Percentiles rank a stretch among this genome's conserved stretches.
Conservation (phyloP, 1,140 invertebrate genomes). For the Cheumatopsyche charites region DNA sequence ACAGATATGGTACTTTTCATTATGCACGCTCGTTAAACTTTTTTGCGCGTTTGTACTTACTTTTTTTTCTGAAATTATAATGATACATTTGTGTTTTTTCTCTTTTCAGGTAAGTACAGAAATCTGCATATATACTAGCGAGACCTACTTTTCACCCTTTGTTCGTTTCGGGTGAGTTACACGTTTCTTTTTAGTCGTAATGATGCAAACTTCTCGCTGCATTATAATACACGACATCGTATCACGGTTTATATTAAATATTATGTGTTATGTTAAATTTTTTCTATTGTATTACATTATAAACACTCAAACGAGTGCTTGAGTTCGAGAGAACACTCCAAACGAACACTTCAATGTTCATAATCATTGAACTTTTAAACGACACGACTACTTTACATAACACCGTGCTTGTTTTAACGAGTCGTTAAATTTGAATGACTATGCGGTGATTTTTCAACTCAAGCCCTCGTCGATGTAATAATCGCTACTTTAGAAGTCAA, state of each 20-base stretch:
- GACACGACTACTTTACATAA: not conserved
- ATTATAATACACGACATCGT: constrained; percentile 8
- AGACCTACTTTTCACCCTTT: constrained; percentile 10
- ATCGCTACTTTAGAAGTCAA: too few species aligned
- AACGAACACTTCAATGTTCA: not conserved
- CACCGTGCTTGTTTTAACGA: not conserved
- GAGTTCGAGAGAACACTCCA: too few species aligned
- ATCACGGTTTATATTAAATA: constrained; percentile 13
- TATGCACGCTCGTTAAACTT: not conserved
- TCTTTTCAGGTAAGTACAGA: constrained; percentile 38
- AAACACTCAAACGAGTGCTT: not conserved
- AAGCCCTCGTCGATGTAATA: too few species aligned
- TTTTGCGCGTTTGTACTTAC: not conserved
- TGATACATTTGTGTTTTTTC: constrained; percentile 14
- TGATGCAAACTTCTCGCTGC: constrained; percentile 1
- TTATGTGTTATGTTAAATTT: not conserved
- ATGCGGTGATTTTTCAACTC: too few species aligned
- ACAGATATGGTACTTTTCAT: not conserved
- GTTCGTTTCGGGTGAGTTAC: constrained; percentile 24
- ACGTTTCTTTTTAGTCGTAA: constrained; percentile 24
- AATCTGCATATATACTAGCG: constrained; percentile 12
- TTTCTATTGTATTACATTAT: not conserved
- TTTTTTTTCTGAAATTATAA: not conserved
- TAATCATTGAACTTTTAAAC: constrained; percentile 1
- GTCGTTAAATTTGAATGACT: too few species aligned